These are phyloP conservation scores for Indicator indicator DNA, from an alignment of 2,113 vertebrate genomes.

Conservation along the genomic window DNA sequence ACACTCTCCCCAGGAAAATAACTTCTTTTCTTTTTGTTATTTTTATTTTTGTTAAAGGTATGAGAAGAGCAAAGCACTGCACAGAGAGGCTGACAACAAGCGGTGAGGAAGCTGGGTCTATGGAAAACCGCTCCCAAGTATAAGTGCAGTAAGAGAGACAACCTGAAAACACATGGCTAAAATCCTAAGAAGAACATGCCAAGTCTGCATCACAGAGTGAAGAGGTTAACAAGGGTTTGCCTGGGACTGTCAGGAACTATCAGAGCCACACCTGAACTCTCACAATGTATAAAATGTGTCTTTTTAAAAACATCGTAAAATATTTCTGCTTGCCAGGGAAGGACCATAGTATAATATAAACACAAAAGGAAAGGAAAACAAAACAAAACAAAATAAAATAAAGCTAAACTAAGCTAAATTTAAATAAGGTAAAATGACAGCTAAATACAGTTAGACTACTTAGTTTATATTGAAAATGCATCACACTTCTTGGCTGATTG, in stretches of 20 bases:
- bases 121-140: not conserved
- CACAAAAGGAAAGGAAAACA: not conserved
- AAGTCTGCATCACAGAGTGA: not conserved
- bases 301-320: not conserved
- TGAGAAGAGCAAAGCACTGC: not conserved
- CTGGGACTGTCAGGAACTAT: not conserved
- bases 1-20: not conserved
- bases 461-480: slow-evolving; percentile 38
- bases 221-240: not conserved
- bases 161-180: not conserved
- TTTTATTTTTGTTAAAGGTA: not conserved
- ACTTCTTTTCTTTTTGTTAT: not conserved
- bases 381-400: not conserved
- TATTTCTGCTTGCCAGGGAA: not conserved
- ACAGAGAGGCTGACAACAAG: accelerated
- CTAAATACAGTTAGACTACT: slow-evolving; percentile 31
- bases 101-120: not conserved
- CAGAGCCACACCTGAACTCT: not conserved
- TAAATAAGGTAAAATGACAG: not conserved
- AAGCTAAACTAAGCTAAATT: too few relatives aligned
- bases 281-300: not conserved
- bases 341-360: not conserved
- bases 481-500: slow-evolving; percentile 34
- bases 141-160: not conserved
- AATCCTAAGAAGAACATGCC: not conserved